These are phyloP conservation scores for Lochmaea capreae DNA, from an alignment of 2,888 invertebrate species.

Conservation along the genomic window DNA sequence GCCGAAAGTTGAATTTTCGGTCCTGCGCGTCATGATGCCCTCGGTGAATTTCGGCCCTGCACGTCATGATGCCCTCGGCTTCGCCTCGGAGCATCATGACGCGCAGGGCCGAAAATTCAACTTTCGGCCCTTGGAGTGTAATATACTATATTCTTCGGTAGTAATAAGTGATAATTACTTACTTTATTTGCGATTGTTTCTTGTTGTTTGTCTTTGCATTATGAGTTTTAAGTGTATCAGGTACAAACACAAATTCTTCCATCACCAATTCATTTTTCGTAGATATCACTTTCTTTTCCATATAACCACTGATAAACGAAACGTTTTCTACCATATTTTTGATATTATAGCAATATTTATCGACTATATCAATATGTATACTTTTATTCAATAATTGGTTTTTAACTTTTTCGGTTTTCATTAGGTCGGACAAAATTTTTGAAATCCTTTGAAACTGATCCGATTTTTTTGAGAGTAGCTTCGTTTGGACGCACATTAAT, in stretches of 20 bases:
- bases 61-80: no score
- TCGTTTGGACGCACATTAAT: slow-evolving; percentile 37
- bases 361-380: slow-evolving; percentile 46
- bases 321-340: slow-evolving; percentile 44
- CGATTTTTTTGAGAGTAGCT: slow-evolving; percentile 44
- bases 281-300: slow-evolving; percentile 46
- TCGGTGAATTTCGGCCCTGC: no score
- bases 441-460: slow-evolving; percentile 54
- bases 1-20: no score
- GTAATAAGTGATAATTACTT: slow-evolving; percentile 25
- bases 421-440: slow-evolving; percentile 57
- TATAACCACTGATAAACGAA: slow-evolving; percentile 54
- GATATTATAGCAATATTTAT: slow-evolving; percentile 38
- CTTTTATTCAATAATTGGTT: slow-evolving; percentile 52
- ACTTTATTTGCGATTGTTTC: slow-evolving; percentile 36
- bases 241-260: slow-evolving; percentile 50
- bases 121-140: no score
- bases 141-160: no score
- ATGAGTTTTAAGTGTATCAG: slow-evolving; percentile 43
- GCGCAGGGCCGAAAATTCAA: no score
- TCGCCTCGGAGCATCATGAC: no score
- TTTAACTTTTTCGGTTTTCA: slow-evolving; percentile 58
- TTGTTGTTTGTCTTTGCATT: slow-evolving; percentile 7
- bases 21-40: no score
- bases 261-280: slow-evolving; percentile 25